These are phyloP conservation scores for Nycticryphes semicollaris DNA, from an alignment of 2,113 vertebrate genomes.

Conservation along the genomic window DNA sequence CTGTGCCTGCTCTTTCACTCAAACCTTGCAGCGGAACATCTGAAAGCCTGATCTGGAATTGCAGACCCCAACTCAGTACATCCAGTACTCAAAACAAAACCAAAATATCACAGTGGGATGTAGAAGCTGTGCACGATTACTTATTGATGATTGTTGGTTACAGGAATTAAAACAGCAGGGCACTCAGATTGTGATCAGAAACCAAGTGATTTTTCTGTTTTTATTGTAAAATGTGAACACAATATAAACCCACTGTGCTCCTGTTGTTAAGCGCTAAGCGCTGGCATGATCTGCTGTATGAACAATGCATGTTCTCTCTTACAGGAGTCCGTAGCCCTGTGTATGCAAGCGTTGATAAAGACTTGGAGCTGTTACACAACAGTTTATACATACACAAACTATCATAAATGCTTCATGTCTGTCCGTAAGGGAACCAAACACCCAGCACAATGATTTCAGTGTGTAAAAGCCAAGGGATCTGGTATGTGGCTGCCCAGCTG, in stretches of 20 bases:
- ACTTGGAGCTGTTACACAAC: neutral
- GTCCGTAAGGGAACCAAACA: neutral
- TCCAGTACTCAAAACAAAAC: neutral
- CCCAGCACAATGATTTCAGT: neutral
- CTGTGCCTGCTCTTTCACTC: neutral
- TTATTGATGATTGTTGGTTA: slow-evolving; percentile 59
- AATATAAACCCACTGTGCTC: neutral
- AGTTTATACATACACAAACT: neutral
- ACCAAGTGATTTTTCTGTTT: slow-evolving; percentile 33
- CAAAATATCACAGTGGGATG: slow-evolving; percentile 14
- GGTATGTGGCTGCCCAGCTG: neutral
- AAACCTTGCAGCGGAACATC: neutral
- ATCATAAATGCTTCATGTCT: neutral
- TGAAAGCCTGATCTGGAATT: neutral
- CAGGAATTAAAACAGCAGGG: slow-evolving; percentile 58
- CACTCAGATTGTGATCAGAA: slow-evolving; percentile 56
- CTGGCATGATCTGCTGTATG: neutral
- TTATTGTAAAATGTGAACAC: slow-evolving; percentile 37
- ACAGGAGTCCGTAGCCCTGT: neutral
- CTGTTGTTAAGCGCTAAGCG: neutral
- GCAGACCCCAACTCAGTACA: neutral
- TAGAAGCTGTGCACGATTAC: slow-evolving; percentile 35
- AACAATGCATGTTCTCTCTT: neutral
- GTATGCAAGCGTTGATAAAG: neutral
- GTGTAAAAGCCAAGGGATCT: neutral